A percentile compares a stretch with the other conserved stretches of the same genome.
phyloP scores from a whole-genome alignment of 2,113 vertebrate genomes.

The Pygoscelis antarcticus region DNA sequence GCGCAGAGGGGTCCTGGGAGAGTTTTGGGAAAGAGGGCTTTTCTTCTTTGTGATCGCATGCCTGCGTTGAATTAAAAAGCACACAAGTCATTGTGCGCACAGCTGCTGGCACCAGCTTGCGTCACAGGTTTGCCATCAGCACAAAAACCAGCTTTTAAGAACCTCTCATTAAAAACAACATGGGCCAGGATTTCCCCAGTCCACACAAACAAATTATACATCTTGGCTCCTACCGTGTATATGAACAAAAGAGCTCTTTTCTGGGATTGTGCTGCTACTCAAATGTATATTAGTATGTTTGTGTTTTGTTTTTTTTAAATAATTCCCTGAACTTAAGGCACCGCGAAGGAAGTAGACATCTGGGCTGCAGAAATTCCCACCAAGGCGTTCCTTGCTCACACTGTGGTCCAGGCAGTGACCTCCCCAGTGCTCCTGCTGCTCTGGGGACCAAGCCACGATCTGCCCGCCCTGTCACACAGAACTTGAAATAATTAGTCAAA shows the following conservation, averaged over 20 bases:
- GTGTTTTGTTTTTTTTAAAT: background rate
- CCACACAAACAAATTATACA: background rate
- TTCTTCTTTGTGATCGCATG: background rate
- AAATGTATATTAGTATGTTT: background rate
- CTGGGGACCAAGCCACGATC: background rate
- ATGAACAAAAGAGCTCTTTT: background rate
- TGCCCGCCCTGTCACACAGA: background rate
- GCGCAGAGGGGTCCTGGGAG: rapidly evolving
- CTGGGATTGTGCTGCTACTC: background rate
- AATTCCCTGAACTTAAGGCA: background rate
- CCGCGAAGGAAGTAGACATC: background rate
- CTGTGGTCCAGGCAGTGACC: background rate
- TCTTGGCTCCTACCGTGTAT: background rate
- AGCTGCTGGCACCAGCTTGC: background rate
- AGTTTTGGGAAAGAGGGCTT: background rate
- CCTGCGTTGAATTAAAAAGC: background rate
- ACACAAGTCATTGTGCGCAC: background rate
- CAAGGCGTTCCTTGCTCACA: rapidly evolving
- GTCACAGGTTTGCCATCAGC: background rate
- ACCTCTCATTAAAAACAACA: background rate
- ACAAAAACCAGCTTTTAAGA: background rate
- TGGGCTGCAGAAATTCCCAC: background rate
- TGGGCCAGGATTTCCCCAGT: background rate
- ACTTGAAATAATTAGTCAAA: background rate
- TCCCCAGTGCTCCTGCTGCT: background rate